Evolutionary conservation across 2,797 vertebrate species (phyloP).

Genomic region (Oreonectes daqikongensis): DNA sequence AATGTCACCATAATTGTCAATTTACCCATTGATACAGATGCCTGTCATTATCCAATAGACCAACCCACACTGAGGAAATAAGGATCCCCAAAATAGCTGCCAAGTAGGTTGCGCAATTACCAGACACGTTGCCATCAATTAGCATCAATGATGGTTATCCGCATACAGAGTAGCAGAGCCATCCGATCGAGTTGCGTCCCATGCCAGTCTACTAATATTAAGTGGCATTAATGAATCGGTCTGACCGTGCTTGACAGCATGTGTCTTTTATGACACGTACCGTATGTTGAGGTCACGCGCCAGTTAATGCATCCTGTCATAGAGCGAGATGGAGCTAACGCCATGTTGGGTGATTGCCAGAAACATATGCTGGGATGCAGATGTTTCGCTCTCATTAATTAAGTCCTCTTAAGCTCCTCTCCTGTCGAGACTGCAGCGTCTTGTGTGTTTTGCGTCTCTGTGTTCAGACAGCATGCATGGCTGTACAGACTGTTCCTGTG

Average conservation of each 20-base stretch:
- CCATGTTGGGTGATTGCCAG: slow-evolving; percentile 25
- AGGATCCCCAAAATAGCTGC: slow-evolving; percentile 16
- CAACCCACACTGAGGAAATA: slow-evolving; percentile 7
- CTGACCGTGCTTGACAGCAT: slow-evolving; percentile 27
- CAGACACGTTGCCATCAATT: slow-evolving; percentile 24
- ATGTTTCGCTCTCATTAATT: slow-evolving; percentile 46
- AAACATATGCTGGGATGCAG: slow-evolving; percentile 49
- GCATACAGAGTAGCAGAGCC: background rate
- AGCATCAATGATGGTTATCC: slow-evolving; percentile 21
- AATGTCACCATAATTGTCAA: slow-evolving; percentile 23
- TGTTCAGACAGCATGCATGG: slow-evolving; percentile 25
- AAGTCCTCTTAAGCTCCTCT: slow-evolving; percentile 31
- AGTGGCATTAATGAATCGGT: slow-evolving; percentile 44
- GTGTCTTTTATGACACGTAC: slow-evolving; percentile 25
- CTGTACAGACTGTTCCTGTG: slow-evolving; percentile 3
- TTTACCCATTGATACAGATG: background rate
- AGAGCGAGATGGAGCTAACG: slow-evolving; percentile 1
- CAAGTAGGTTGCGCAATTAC: slow-evolving; percentile 28
- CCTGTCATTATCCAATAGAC: slow-evolving; percentile 23
- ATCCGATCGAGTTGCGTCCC: slow-evolving; percentile 10
- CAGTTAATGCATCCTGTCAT: slow-evolving; percentile 38
- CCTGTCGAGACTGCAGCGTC: slow-evolving; percentile 19
- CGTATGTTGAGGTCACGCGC: slow-evolving; percentile 39
- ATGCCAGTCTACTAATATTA: slow-evolving; percentile 28
- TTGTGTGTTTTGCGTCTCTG: slow-evolving; percentile 19